These are phyloP conservation scores for Rhabdomys pumilio DNA, from an alignment of 2,797 vertebrate species.

Conservation along the genomic window DNA sequence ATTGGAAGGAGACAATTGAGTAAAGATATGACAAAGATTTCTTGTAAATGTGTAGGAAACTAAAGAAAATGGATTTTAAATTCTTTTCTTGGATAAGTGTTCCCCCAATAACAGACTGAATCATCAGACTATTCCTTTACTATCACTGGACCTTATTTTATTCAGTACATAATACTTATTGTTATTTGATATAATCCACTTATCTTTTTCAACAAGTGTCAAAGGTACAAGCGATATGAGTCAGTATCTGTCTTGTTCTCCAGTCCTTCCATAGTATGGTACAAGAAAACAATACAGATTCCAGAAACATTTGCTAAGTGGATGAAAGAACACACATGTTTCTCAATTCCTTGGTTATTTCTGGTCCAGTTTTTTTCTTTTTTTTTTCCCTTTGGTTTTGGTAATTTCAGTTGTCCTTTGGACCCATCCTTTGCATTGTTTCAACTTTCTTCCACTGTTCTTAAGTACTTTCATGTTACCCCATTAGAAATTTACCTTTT, in stretches of 20 bases:
- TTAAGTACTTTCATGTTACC: not conserved
- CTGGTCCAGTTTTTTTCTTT: not conserved
- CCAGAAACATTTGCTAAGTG: not conserved
- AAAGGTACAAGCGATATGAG: not conserved
- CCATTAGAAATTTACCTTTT: not conserved
- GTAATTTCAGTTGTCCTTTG: not conserved
- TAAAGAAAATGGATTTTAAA: not conserved
- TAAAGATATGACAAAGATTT: not conserved
- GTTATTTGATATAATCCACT: constrained; percentile 3
- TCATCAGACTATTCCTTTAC: not conserved
- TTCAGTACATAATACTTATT: not conserved
- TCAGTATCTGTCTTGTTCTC: not conserved
- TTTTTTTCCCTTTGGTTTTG: not conserved
- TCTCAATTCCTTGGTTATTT: constrained; percentile 44
- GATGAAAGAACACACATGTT: not conserved
- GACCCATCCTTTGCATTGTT: not conserved
- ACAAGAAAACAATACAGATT: not conserved
- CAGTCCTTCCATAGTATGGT: constrained; percentile 8
- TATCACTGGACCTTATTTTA: not conserved
- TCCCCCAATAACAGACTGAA: not conserved
- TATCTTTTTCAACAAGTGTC: constrained; percentile 1
- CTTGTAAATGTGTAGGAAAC: not conserved
- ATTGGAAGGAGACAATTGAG: not conserved
- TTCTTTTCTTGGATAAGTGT: not conserved
- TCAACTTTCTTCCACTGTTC: not conserved